Evolutionary conservation across 2,797 vertebrate genomes (phyloP), one percentile per base, ranked within the genome.

Genomic region (Pelodytes ibericus): DNA sequence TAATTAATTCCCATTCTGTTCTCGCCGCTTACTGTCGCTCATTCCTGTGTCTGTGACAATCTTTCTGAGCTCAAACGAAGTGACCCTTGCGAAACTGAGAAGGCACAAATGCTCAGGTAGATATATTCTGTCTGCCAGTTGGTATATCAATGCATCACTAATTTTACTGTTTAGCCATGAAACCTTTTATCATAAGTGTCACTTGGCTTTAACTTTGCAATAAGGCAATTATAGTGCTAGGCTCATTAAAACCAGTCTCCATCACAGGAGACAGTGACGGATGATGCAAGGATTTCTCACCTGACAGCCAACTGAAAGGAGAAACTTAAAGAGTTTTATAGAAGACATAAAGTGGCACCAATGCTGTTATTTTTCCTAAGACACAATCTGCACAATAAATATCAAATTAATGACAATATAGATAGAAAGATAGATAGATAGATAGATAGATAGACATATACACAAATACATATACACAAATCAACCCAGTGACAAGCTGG

Each of bases 251-350:
- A 84, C 71, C 80, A 77, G 72, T 76, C 82, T 85, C 85, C 74
- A 81, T 82, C 86, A 47, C 72, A 33, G 71, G 61, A 80, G 84
- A 89, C 85, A 16, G 81, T 90, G 92, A 92, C 64, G 53, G 89
- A 92, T 92, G 86, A 4, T 69, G 80, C 82, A 31, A 51, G 62
- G 82, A 79, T 84, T 2, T 68, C 59, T 72, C 60, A 85, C 79
- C 57, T 88, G 90, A 91, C 90, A 90, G 83, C 82, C 64, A 76
- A 82, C 83, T 4, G 66, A 83, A 79, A 89, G 87, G 88, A 91
- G 87, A 84, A 82, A 91, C n/a, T n/a, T n/a, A n/a, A n/a, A 39
- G 36, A 39, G 15, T 39, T 39, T 39, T 39, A 13, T 13, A 6
- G 33, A 39, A 39, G 33, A 39, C 33, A 39, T 39, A 7, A 8